Evolutionary conservation across 2,888 invertebrate genomes (phyloP), one percentile per base, ranked within the genome.

Genomic region (Dorcus hopei): DNA sequence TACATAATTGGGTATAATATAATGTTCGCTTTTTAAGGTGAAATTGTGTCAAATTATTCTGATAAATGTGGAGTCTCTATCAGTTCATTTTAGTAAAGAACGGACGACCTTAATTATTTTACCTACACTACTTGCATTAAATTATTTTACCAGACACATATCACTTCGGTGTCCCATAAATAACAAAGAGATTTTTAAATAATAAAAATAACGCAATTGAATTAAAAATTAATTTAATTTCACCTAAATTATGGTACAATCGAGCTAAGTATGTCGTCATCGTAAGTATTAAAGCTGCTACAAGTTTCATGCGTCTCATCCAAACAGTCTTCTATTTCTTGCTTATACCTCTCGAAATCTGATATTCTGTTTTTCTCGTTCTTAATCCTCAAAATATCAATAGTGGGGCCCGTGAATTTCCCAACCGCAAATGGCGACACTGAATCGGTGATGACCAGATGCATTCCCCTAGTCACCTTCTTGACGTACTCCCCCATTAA

Each of bases 381-480:
- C 51, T 65, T 56, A 42, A 60, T 43, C 43, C 38, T 50, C 54
- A 65, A 58, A 41, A 73, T 70, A 63, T 77, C 76, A 14, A 75
- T 72, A 23, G 68, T 63, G 3, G 76, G 71, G 53, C 81, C 80
- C 0, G 77, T 77, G 74, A 84, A 85, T 64, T 81, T 80, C 0
- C 87, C 87, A 49, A 83, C 73, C 1, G 87, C 87, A 70, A 80
- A 87, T 0, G 87, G 87, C 9, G 81, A 71, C 1, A 78, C 73
- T 1, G 80, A 78, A 58, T 80, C 82, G 1, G 87, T 87, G 56
- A 80, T 80, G 1, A 84, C 80, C 33, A 86, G 72, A 67, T 82
- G 80, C 71, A 85, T 82, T 1, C 87, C 87, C 0, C 74, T 70
- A 0, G 77, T 70, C 2, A 68, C 67, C 11, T 66, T 70, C 50